Evolutionary conservation across 2,113 vertebrate species (phyloP).

Genomic region (Pagrus major): DNA sequence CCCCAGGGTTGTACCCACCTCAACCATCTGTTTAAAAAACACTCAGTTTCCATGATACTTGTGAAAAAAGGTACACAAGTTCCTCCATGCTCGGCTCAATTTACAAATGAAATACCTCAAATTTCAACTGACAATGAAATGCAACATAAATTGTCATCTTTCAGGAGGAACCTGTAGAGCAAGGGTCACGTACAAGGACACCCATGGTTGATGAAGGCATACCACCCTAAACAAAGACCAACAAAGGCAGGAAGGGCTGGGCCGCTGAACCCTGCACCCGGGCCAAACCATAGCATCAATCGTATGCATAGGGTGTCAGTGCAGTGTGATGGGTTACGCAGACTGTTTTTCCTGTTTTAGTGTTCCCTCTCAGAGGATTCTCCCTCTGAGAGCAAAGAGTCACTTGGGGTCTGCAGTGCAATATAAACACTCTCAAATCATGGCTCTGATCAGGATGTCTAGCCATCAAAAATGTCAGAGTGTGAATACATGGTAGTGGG

Average conservation of each 20-base stretch:
- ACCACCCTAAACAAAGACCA: slow-evolving; percentile 72
- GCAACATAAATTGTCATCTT: slow-evolving; percentile 24
- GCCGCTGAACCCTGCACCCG: slow-evolving; percentile 55
- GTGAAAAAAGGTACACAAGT: slow-evolving; percentile 12
- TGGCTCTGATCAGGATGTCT: slow-evolving; percentile 28
- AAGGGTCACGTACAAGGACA: slow-evolving; percentile 48
- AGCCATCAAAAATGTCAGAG: slow-evolving; percentile 30
- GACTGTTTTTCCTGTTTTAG: slow-evolving; percentile 70
- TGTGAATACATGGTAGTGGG: neutral
- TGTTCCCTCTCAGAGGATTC: slow-evolving; percentile 50
- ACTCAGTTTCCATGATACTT: slow-evolving; percentile 62
- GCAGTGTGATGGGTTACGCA: slow-evolving; percentile 23
- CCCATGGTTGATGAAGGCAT: slow-evolving; percentile 42
- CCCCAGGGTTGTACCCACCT: slow-evolving; percentile 55
- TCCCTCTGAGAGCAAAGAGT: slow-evolving; percentile 18
- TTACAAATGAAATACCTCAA: slow-evolving; percentile 60
- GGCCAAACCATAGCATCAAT: slow-evolving; percentile 46
- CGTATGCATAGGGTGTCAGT: slow-evolving; percentile 29
- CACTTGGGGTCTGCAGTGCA: slow-evolving; percentile 7
- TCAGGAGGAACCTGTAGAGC: slow-evolving; percentile 60
- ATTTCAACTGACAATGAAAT: slow-evolving; percentile 13
- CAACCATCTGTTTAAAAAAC: slow-evolving; percentile 45
- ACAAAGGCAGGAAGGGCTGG: slow-evolving; percentile 84
- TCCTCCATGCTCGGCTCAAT: slow-evolving; percentile 34
- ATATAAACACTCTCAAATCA: slow-evolving; percentile 55